Evolutionary conservation across 2,113 vertebrate species (phyloP), one percentile per base, ranked within the genome.

Genomic region (Ophiodon elongatus): DNA sequence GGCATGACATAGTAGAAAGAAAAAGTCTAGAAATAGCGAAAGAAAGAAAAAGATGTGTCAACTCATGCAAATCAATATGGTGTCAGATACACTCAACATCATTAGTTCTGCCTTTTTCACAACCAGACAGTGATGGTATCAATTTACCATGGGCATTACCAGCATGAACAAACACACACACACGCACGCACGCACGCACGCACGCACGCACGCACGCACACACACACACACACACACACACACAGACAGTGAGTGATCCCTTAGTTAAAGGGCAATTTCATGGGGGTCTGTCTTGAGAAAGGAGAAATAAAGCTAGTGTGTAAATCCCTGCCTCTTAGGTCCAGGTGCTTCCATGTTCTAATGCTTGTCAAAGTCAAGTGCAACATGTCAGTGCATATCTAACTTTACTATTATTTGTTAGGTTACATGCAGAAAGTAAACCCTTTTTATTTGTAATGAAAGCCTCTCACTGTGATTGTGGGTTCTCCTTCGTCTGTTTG

Each of bases 41-140:
- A 52, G 29, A 52, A 31, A 50, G 8, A 70, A 27, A 65, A 75
- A 63, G 17, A 78, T 52, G 35, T 33, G 25, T 64, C 43, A 66
- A 39, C 50, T 67, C 68, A 67, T 73, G n/a, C 41, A 60, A 41
- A 79, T 50, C 60, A 66, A 60, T n/a, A 21, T 27, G 4, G 54
- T 57, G 56, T 59, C 56, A 59, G 56, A 59, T 59, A 59, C 13
- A 59, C 56, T 59, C 25, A 15, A 29, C 25, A 59, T 29, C 10
- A 29, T 90, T 86, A 84, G 83, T 86, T 88, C 66, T 82, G 86
- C 81, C 71, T 76, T 85, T 85, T 87, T 74, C 73, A 85, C 79
- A 67, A 85, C 69, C 69, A 76, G 82, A 88, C 85, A 83, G 79
- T 79, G 90, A 86, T 90, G 66, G 67, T 88, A 83, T 86, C 84